Evolutionary conservation across 1,140 invertebrate species (phyloP).

Genomic region (Drosophila bocki): DNA sequence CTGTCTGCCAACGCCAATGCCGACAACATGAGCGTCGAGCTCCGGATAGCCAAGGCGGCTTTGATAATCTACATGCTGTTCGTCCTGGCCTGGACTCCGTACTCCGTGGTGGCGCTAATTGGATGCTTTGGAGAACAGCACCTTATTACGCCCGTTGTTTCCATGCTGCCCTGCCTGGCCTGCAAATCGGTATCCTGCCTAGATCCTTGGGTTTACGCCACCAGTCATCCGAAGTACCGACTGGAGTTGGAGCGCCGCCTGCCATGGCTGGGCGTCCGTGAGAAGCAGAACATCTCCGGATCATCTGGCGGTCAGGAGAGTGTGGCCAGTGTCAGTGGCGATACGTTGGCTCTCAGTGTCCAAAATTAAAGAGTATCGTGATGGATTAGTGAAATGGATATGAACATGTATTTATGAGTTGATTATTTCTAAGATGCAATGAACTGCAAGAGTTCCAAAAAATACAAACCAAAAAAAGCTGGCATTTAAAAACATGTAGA

Average conservation of each 20-base stretch:
- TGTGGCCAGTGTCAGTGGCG: conserved; percentile 70
- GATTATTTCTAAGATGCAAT: conserved; percentile 58
- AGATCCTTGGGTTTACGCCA: conserved; percentile 92
- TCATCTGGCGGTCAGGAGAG: conserved; percentile 58
- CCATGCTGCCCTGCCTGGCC: conserved; percentile 91
- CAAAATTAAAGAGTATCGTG: conserved; percentile 46
- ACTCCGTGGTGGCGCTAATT: conserved; percentile 90
- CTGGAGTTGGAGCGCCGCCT: conserved; percentile 89
- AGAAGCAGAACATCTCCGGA: conserved; percentile 67
- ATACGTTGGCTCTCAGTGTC: conserved; percentile 70
- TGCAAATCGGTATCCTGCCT: conserved; percentile 91
- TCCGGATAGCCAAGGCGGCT: conserved; percentile 91
- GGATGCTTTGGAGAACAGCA: conserved; percentile 91
- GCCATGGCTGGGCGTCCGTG: conserved; percentile 90
- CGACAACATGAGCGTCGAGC: conserved; percentile 88
- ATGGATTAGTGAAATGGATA: neutral
- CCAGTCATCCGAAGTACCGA: conserved; percentile 91
- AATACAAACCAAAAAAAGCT: conserved; percentile 74
- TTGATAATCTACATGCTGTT: conserved; percentile 92
- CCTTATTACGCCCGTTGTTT: conserved; percentile 88
- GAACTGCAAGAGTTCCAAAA: conserved; percentile 78
- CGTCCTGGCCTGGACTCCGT: conserved; percentile 91
- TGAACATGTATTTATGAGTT: conserved; percentile 9
- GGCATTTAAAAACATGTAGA: conserved; percentile 53
- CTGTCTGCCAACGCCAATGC: conserved; percentile 89